Conservation (phyloP, 2,113 vertebrate species). For the Hippopotamus amphibius region DNA sequence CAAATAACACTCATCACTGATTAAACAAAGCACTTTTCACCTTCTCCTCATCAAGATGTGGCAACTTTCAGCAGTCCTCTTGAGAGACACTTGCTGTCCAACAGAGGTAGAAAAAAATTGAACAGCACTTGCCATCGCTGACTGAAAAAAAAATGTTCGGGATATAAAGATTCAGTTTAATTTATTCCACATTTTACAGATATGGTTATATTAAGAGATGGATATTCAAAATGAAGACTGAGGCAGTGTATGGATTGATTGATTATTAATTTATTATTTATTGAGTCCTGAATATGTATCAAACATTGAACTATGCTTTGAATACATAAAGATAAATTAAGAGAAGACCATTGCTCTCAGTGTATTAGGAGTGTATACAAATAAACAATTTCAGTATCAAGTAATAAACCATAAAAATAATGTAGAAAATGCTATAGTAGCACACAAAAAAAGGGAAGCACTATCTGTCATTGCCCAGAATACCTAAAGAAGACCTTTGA, state of each 20-base stretch:
- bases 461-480: not conserved
- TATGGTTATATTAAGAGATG: not conserved
- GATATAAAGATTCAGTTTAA: conserved; percentile 14
- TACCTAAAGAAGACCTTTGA: not conserved
- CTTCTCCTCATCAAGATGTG: not conserved
- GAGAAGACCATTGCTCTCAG: not conserved
- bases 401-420: conserved; percentile 43
- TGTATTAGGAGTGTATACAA: not conserved
- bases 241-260: not conserved
- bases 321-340: conserved; percentile 45
- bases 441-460: not conserved
- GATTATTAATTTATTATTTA: not conserved
- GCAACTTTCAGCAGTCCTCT: not conserved
- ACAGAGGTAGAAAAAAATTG: not conserved
- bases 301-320: not conserved
- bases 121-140: not conserved
- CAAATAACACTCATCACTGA: not conserved
- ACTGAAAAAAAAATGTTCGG: not conserved
- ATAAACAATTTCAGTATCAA: conserved; percentile 26
- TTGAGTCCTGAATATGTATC: not conserved
- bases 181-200: not conserved
- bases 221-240: conserved; percentile 1
- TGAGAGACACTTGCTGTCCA: not conserved
- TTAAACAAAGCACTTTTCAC: conserved; percentile 1
- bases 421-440: not conserved